Percentiles rank a stretch among this genome's conserved stretches.
phyloP scores from a whole-genome alignment of 2,888 invertebrate species.

The Ypsolopha scabrella region DNA sequence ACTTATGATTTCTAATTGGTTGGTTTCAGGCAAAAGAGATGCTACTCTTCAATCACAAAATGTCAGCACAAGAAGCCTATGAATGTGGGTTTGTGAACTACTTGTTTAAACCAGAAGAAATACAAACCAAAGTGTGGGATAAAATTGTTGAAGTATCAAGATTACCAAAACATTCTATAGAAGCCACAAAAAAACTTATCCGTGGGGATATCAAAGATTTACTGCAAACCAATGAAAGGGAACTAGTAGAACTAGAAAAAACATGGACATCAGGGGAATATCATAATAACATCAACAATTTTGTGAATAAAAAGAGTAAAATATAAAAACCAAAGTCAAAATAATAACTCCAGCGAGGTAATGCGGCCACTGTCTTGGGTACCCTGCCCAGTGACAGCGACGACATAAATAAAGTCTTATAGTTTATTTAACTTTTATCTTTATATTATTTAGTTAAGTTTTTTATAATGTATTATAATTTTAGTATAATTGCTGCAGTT shows the following conservation, averaged over 20 bases:
- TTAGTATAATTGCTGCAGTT: no score
- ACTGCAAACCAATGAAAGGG: constrained; percentile 75
- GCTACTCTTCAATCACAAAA: constrained; percentile 78
- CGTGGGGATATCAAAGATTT: constrained; percentile 72
- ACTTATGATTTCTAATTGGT: no score
- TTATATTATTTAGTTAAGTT: no score
- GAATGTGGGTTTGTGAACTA: constrained; percentile 83
- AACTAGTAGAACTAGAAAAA: constrained; percentile 74
- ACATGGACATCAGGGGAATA: constrained; percentile 77
- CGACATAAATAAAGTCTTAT: no score
- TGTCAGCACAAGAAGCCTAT: constrained; percentile 84
- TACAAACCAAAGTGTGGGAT: constrained; percentile 72
- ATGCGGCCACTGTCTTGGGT: no score
- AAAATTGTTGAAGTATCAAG: constrained; percentile 66
- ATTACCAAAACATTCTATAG: constrained; percentile 70
- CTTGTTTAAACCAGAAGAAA: constrained; percentile 75
- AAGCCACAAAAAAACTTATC: constrained; percentile 78
- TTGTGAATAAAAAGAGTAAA: constrained; percentile 20
- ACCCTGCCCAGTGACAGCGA: no score
- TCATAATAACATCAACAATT: constrained; percentile 8
- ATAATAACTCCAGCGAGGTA: no score
- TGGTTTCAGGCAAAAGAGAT: constrained; percentile 68
- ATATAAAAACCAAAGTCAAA: constrained; percentile 11
- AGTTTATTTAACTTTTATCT: no score
- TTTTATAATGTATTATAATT: no score